Base-by-base conservation (phyloP, 1,140 invertebrate genomes). In the Teleogryllus occipitalis region DNA sequence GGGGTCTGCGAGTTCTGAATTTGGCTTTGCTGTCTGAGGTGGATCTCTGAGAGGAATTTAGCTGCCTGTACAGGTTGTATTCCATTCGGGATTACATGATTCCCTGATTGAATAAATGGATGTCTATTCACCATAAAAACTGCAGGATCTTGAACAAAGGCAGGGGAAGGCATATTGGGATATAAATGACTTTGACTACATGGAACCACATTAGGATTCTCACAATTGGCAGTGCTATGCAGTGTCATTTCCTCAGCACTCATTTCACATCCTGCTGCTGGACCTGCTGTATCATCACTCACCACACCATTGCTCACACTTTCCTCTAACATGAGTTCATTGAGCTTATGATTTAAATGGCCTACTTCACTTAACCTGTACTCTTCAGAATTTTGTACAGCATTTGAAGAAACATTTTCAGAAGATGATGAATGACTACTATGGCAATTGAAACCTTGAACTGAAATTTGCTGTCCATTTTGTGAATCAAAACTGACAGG, bases 11-110 rank as follows among this genome's bases (percentile, higher is more conserved):
- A 75, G 12, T 22, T 46, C 46, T 75, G 74, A 1, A 77, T 8
- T 77, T 77, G 21, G 4, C 18, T 48, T 10, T 80, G 74, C n/a
- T 80, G 79, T 46, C 75, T 76, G 75, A 77, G 22, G 39, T 80
- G 79, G n/a, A 80, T 77, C n/a, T 80, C 79, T 77, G 79, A 12
- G 39, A 80, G 79, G 46, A 80, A 80, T 74, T 80, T 80, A 46
- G 79, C 72, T 39, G 76, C 75, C 48, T 80, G 79, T 46, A 48
- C 39, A 4, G 79, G 75, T 10, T 74, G 47, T 10, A 80, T 22
- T 21, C 79, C 79, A 74, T 80, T 80, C 21, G 79, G n/a, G 21
- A 80, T 80, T 18, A 80, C 39, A 76, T 80, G 79, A 18, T 80
- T 65, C 14, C 7, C 12, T 15, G 73, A 21, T 21, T 47, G 78